phyloP scores from a whole-genome alignment of 2,888 invertebrate genomes.

The Zaprionus lineosus region DNA sequence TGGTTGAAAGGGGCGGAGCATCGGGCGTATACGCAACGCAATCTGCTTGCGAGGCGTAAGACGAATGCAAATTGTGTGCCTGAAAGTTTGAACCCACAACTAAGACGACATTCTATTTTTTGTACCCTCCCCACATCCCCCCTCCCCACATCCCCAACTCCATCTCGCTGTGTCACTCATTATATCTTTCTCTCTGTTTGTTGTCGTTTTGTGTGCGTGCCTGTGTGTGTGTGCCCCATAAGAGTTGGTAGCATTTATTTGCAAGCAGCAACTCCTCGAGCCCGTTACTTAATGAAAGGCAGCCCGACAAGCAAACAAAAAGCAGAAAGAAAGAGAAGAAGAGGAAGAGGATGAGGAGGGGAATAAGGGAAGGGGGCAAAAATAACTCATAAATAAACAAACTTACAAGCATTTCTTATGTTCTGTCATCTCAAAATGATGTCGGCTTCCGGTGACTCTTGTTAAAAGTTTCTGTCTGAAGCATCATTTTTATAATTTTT shows the following conservation, averaged over 20 bases:
- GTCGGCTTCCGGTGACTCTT: slow-evolving; percentile 42
- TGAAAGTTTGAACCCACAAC: slow-evolving; percentile 59
- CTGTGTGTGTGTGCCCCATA: slow-evolving; percentile 18
- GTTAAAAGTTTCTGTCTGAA: slow-evolving; percentile 54
- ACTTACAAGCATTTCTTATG: no score
- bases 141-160: background rate
- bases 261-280: slow-evolving; percentile 51
- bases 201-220: background rate
- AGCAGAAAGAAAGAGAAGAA: no score
- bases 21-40: slow-evolving; percentile 55
- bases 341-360: no score
- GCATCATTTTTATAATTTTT: slow-evolving; percentile 13
- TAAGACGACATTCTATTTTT: slow-evolving; percentile 36
- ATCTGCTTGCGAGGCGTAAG: slow-evolving; percentile 43
- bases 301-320: background rate
- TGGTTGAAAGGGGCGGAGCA: slow-evolving; percentile 13
- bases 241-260: slow-evolving; percentile 63
- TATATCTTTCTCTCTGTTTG: background rate
- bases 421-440: slow-evolving; percentile 54
- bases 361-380: no score
- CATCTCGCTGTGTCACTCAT: background rate
- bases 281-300: slow-evolving; percentile 53
- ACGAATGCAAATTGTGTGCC: slow-evolving; percentile 60
- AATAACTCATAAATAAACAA: no score
- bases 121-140: no score